Percentiles rank a stretch among this genome's conserved stretches.
Evolutionary conservation across 2,113 vertebrate species (phyloP).

Genomic region (Heptranchias perlo): DNA sequence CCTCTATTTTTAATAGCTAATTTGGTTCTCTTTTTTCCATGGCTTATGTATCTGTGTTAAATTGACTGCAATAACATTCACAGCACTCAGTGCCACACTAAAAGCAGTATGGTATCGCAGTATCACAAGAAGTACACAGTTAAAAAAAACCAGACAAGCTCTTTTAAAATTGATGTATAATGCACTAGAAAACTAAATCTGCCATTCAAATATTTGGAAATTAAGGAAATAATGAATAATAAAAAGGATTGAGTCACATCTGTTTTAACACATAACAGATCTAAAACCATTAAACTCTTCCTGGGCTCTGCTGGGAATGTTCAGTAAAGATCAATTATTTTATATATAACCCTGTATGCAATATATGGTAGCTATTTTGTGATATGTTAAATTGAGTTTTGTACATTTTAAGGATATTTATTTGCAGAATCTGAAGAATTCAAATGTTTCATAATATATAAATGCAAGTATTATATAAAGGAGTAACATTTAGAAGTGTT

Average conservation of each 20-base stretch:
- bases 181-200: not conserved
- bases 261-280: not conserved
- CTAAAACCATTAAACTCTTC: not conserved
- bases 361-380: not conserved
- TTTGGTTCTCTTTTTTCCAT: not conserved
- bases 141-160: not conserved
- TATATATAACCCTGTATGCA: not conserved
- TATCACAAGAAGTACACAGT: not conserved
- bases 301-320: not conserved
- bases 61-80: constrained; percentile 21
- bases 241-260: not conserved
- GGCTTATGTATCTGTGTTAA: constrained; percentile 17
- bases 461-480: not conserved
- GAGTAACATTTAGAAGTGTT: not conserved
- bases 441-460: not conserved
- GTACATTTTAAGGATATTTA: not conserved
- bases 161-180: not conserved
- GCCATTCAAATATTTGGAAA: not conserved
- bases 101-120: not conserved
- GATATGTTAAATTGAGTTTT: not conserved
- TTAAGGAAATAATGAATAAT: not conserved
- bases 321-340: not conserved
- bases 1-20: constrained; percentile 23
- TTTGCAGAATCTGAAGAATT: not conserved
- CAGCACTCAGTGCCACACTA: not conserved